Evolutionary conservation across 2,113 vertebrate species (phyloP).

Genomic region (Sceloporus tristichus): DNA sequence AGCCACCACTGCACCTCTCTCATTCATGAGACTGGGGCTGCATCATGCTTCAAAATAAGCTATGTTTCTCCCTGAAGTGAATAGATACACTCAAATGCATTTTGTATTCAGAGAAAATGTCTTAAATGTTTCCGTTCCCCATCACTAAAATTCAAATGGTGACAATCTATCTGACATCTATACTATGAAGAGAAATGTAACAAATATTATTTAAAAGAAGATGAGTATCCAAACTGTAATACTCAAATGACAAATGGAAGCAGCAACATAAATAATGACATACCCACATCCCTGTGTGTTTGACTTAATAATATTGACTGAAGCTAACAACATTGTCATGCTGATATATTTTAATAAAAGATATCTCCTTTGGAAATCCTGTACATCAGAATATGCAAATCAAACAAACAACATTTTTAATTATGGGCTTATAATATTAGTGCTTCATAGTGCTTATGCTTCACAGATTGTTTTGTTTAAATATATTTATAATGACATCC

Average conservation of each 20-base stretch:
- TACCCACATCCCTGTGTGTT: background rate
- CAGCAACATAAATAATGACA: background rate
- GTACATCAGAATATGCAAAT: slow-evolving; percentile 7
- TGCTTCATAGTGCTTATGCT: background rate
- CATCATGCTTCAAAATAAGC: background rate
- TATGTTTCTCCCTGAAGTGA: background rate
- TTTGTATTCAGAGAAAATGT: background rate
- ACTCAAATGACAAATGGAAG: background rate
- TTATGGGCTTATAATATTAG: slow-evolving; percentile 21
- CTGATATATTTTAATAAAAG: slow-evolving; percentile 21
- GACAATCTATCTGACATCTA: background rate
- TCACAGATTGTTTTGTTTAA: slow-evolving; percentile 2
- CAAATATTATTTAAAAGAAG: background rate
- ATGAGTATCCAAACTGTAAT: background rate
- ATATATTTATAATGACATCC: slow-evolving; percentile 14
- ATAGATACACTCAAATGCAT: background rate
- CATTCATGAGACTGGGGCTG: too few relatives aligned
- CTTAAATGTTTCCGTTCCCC: too few relatives aligned
- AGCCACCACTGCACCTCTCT: too few relatives aligned
- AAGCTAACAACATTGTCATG: background rate
- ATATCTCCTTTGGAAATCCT: slow-evolving; percentile 22
- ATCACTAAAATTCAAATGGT: background rate
- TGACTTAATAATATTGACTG: background rate
- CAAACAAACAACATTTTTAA: slow-evolving; percentile 18
- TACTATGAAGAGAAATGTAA: background rate